Evolutionary conservation across 1,140 invertebrate genomes (phyloP).

Genomic region (Neodiprion pinetum): DNA sequence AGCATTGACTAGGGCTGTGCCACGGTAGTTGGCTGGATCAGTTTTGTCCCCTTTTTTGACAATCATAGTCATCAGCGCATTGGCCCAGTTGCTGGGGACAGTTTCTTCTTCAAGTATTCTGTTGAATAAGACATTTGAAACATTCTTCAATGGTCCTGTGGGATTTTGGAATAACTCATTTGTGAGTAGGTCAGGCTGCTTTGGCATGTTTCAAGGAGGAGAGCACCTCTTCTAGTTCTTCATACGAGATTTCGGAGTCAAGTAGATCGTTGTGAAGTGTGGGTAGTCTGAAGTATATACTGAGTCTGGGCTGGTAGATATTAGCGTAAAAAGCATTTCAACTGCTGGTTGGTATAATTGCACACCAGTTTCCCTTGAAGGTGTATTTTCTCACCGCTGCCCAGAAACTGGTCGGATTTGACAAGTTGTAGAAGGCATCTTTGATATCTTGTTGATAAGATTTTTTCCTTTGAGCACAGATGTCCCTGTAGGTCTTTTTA

Average conservation of each 20-base stretch:
- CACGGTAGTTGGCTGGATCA: conserved; percentile 35
- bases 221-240: conserved; percentile 11
- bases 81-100: conserved; percentile 17
- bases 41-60: conserved; percentile 37
- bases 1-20: conserved; percentile 33
- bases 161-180: conserved; percentile 28
- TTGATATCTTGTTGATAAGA: too few relatives aligned
- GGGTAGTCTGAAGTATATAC: background rate
- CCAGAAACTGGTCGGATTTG: too few relatives aligned
- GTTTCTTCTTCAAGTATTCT: conserved; percentile 17
- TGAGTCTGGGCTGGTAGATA: conserved; percentile 6
- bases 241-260: too few relatives aligned
- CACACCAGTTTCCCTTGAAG: too few relatives aligned
- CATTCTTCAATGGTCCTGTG: conserved; percentile 9
- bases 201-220: conserved; percentile 10
- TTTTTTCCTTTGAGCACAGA: too few relatives aligned
- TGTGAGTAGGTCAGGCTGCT: conserved; percentile 6
- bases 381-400: too few relatives aligned
- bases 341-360: background rate
- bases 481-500: too few relatives aligned
- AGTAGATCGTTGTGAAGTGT: too few relatives aligned
- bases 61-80: conserved; percentile 16
- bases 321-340: conserved; percentile 9
- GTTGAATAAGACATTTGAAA: conserved; percentile 19
- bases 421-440: too few relatives aligned